Base-by-base conservation (phyloP, 35 echinoderm and acorn worm genomes). In the Amphiura filiformis region DNA sequence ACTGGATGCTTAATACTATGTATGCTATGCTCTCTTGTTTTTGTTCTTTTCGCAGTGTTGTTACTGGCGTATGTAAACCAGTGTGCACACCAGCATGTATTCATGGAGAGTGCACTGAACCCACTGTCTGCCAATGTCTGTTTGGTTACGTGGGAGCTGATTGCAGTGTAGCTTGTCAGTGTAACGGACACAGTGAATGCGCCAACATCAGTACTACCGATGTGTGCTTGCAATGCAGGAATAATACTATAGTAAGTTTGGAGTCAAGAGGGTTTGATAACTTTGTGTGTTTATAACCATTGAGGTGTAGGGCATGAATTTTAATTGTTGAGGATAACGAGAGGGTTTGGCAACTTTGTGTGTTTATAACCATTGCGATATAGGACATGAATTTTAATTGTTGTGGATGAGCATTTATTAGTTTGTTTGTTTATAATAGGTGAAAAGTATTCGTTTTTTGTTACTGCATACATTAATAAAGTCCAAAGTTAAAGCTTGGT, bases 141-240 rank as follows among this genome's bases (percentile, higher is more conserved):
- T 93, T 92, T 84, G 90, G 96, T 0, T 94, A 88, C 39, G 90
- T 99, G 0, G 93, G 90, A 0, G 78, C 81, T 11, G 76, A 88
- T 82, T 99, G 96, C 56, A 65, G 40, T 33, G 56, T 77, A 0
- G 57, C 80, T 31, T 99, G 96, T 75, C 52, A 90, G 3, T 99
- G 96, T 76, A 99, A 99, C 39, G 84, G 90, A 0, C 93, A 94
- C 76, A 92, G 89, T 31, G 76, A 85, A 13, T 99, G 96, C 39
- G 57, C 47, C 4, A 83, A 90, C 33, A 82, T 81, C 0, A 52
- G 32, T 26, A 78, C 22, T 13, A 64, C 83, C 13, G 35, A 89
- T 22, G 70, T 81, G 30, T 99, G 96, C 76, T 57, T 88, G 22
- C 39, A 84, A 13, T 99, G 96, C 38, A 35, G 35, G 41, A 65